A percentile compares a stretch with the other conserved stretches of the same genome.
Evolutionary conservation across 2,888 invertebrate genomes (phyloP).

Genomic region (Chymomyza caudatula): DNA sequence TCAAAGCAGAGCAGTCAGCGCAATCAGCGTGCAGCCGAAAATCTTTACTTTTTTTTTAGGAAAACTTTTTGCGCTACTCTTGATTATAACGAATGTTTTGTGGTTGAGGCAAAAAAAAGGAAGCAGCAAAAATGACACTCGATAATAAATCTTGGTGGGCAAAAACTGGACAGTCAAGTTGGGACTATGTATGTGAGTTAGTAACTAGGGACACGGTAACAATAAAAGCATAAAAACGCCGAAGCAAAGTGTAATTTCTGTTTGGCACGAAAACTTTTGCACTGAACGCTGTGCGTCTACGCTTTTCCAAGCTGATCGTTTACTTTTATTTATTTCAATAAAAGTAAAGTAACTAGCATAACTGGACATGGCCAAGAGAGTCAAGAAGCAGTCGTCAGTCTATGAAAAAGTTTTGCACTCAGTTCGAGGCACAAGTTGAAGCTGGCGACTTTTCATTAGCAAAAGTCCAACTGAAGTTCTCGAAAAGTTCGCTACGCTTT

Average conservation of each 20-base stretch:
- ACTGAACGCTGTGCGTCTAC: not conserved
- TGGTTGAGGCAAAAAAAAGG: conserved; percentile 16
- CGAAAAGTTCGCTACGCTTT: conserved; percentile 27
- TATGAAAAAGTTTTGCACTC: conserved; percentile 55
- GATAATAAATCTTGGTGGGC: conserved; percentile 63
- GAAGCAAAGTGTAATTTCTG: conserved; percentile 54
- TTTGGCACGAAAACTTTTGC: conserved; percentile 52
- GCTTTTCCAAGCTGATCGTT: conserved; percentile 34
- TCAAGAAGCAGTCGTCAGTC: conserved; percentile 29
- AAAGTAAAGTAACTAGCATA: conserved; percentile 57
- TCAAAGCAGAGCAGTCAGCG: conserved; percentile 45
- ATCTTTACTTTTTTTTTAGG: not conserved
- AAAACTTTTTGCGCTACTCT: conserved; percentile 13
- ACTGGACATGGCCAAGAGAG: conserved; percentile 21
- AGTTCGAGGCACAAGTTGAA: conserved; percentile 46
- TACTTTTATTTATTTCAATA: conserved; percentile 67
- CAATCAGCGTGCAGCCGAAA: conserved; percentile 42
- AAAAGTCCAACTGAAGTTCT: conserved; percentile 55
- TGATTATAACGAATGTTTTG: conserved; percentile 68
- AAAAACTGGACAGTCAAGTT: conserved; percentile 39
- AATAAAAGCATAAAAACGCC: conserved; percentile 32
- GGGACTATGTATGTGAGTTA: conserved; percentile 41
- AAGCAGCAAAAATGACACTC: conserved; percentile 51
- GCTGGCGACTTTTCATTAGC: conserved; percentile 60
- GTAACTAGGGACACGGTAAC: conserved; percentile 48